A percentile compares a stretch with the other conserved stretches of the same genome.
These are phyloP conservation scores for Scaptomyza parva DNA, from an alignment of 2,888 invertebrate species.

Conservation along the genomic window DNA sequence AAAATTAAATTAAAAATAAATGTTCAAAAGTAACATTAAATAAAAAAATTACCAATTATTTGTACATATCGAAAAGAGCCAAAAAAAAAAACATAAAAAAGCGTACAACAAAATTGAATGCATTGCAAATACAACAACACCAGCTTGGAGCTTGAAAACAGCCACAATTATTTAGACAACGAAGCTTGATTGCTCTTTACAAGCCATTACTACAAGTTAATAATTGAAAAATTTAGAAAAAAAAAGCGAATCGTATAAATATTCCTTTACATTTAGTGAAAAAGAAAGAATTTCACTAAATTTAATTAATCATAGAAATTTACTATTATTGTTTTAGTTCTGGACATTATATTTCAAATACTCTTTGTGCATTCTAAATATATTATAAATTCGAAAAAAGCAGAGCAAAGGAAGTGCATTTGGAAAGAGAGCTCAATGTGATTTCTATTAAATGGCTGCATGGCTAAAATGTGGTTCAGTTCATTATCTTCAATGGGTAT, in stretches of 20 bases:
- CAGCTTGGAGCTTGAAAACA: constrained; percentile 15
- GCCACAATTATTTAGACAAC: constrained; percentile 7
- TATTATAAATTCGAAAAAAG: not conserved
- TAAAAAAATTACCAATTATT: constrained; percentile 14
- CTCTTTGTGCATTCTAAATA: not conserved
- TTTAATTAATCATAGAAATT: not conserved
- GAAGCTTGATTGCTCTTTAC: constrained; percentile 23
- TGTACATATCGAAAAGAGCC: constrained; percentile 27
- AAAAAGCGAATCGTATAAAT: too few species aligned
- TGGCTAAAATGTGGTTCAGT: constrained; percentile 5
- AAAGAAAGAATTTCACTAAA: not conserved
- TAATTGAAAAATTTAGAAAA: too few species aligned
- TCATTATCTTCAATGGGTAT: constrained; percentile 7
- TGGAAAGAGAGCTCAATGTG: not conserved
- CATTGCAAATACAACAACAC: constrained; percentile 36
- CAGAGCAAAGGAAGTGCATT: constrained; percentile 9
- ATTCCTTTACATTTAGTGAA: not conserved
- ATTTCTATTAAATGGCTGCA: not conserved
- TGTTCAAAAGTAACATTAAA: not conserved
- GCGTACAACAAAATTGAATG: constrained; percentile 49
- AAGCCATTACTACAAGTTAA: not conserved
- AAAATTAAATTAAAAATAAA: constrained; percentile 29
- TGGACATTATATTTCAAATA: not conserved
- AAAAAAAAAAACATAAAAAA: constrained; percentile 41
- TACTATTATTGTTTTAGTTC: too few species aligned